These are phyloP conservation scores for Itoplectis maculator DNA, from an alignment of 2,888 invertebrate species.

Conservation along the genomic window DNA sequence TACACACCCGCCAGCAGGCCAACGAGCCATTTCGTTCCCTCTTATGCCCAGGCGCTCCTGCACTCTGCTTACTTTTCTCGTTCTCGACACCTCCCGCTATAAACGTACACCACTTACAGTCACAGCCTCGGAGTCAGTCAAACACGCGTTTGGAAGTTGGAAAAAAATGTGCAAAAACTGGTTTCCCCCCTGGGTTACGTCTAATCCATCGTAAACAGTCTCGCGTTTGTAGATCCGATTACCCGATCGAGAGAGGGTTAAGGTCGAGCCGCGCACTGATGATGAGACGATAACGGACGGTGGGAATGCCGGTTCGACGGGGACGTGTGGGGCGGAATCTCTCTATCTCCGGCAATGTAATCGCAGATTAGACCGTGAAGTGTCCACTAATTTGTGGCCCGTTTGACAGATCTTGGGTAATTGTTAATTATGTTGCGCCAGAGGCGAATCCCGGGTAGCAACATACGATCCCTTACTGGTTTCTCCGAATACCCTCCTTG, in stretches of 20 bases:
- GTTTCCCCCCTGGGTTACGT: not conserved
- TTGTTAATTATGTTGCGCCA: constrained; percentile 83
- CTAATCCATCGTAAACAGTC: constrained; percentile 2
- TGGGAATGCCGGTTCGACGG: constrained; percentile 10
- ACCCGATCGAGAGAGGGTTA: not conserved
- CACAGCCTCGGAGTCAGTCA: constrained; percentile 2
- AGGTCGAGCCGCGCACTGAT: not conserved
- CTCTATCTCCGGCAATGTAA: constrained; percentile 21
- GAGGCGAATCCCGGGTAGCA: constrained; percentile 69
- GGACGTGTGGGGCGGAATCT: constrained; percentile 2
- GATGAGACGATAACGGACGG: constrained; percentile 25
- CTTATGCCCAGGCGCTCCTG: constrained; percentile 42
- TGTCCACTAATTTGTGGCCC: constrained; percentile 82
- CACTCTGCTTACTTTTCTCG: constrained; percentile 51
- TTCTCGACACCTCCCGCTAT: constrained; percentile 68
- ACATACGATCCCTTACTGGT: constrained; percentile 36
- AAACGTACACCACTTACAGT: constrained; percentile 64
- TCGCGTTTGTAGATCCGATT: constrained; percentile 12
- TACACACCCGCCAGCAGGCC: constrained; percentile 64
- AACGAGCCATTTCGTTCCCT: constrained; percentile 54
- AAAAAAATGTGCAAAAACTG: not conserved
- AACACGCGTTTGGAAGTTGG: not conserved
- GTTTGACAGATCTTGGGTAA: constrained; percentile 83
- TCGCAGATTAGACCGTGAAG: constrained; percentile 62
- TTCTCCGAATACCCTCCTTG: constrained; percentile 51